Percentiles rank a stretch among this genome's conserved stretches.
These are phyloP conservation scores for Diorhabda carinulata DNA, from an alignment of 1,140 invertebrate genomes.

Conservation along the genomic window DNA sequence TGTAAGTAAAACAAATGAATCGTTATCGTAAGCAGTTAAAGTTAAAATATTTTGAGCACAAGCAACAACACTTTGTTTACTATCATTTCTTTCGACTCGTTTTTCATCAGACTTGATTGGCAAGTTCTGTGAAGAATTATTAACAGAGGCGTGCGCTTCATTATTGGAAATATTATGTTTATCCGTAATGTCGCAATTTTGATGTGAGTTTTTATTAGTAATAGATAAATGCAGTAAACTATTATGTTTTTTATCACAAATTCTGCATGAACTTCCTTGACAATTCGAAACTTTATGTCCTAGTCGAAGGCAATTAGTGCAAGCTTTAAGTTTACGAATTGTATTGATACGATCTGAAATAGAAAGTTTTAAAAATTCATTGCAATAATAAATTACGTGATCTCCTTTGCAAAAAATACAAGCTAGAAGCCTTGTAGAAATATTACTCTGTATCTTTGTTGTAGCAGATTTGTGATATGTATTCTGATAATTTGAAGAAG, in stretches of 20 bases:
- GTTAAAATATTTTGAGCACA: no score
- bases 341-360: neutral
- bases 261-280: constrained; percentile 10
- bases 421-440: neutral
- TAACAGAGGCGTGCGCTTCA: no score
- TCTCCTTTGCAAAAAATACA: constrained; percentile 22
- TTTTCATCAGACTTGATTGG: no score
- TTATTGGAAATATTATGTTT: no score
- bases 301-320: constrained; percentile 12
- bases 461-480: neutral
- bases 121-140: no score
- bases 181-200: no score
- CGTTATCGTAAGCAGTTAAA: no score
- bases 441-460: neutral
- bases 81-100: no score
- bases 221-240: constrained; percentile 13
- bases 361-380: constrained; percentile 13
- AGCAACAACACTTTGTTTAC: no score
- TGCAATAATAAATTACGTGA: constrained; percentile 18
- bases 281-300: constrained; percentile 8
- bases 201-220: no score
- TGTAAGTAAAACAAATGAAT: neutral
- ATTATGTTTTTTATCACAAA: constrained; percentile 21
- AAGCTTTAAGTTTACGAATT: constrained; percentile 12
- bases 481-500: neutral